A percentile compares a stretch with the other conserved stretches of the same genome.
Conservation (phyloP, 2,888 invertebrate genomes). For the Caenorhabditis doughertyi region DNA sequence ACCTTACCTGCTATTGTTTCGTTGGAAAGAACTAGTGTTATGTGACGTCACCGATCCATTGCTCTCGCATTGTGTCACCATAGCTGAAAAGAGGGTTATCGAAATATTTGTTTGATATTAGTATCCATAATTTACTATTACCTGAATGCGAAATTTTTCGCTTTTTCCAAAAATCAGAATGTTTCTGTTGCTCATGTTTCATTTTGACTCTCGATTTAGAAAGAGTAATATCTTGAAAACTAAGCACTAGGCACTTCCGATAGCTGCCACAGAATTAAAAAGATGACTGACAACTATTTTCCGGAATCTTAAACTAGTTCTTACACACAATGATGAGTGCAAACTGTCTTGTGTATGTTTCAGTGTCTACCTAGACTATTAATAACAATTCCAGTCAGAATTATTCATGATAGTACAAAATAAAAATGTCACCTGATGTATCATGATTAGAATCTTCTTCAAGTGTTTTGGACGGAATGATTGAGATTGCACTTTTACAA, state of each 20-base stretch:
- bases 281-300: neutral
- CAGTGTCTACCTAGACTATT: neutral
- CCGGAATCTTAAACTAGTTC: slow-evolving; percentile 24
- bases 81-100: slow-evolving; percentile 53
- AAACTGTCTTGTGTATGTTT: slow-evolving; percentile 10
- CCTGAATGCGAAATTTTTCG: slow-evolving; percentile 55
- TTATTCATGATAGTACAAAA: slow-evolving; percentile 15
- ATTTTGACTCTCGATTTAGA: neutral
- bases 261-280: too few relatives aligned
- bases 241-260: too few relatives aligned
- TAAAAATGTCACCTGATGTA: slow-evolving; percentile 23
- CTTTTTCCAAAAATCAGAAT: slow-evolving; percentile 45
- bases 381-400: slow-evolving; percentile 15
- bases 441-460: slow-evolving; percentile 6
- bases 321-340: slow-evolving; percentile 1
- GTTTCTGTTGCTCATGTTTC: slow-evolving; percentile 22
- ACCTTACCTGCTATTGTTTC: slow-evolving; percentile 77
- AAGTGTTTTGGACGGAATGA: slow-evolving; percentile 2
- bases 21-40: slow-evolving; percentile 66
- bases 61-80: slow-evolving; percentile 70
- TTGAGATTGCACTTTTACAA: slow-evolving; percentile 7
- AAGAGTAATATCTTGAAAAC: too few relatives aligned
- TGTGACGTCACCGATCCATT: slow-evolving; percentile 72
- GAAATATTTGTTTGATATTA: neutral
- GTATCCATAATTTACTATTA: neutral